Conservation (phyloP, 2,113 vertebrate genomes). For the Tragelaphus scriptus region DNA sequence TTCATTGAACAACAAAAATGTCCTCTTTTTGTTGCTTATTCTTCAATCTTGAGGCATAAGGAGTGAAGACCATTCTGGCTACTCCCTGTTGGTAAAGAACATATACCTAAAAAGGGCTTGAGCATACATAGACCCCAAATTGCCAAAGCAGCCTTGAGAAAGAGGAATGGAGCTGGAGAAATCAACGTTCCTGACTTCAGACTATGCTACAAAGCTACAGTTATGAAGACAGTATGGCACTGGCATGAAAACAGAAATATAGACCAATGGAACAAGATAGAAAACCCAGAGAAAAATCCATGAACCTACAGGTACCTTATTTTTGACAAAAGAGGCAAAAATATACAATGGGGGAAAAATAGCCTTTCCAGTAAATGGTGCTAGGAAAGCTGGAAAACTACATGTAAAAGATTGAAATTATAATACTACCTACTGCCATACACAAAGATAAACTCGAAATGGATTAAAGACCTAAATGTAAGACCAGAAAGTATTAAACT, state of each 20-base stretch:
- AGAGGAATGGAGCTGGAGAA: not conserved
- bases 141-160: not conserved
- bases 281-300: not conserved
- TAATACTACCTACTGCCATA: not conserved
- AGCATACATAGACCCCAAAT: not conserved
- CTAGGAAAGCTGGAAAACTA: not conserved
- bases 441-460: not conserved
- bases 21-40: not conserved
- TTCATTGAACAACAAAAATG: not conserved
- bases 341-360: not conserved
- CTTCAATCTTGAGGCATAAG: not conserved
- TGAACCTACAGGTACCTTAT: not conserved
- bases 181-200: not conserved
- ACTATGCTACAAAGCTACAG: not conserved
- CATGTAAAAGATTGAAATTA: not conserved
- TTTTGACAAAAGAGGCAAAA: not conserved
- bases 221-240: not conserved
- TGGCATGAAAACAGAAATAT: not conserved
- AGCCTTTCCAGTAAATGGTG: not conserved
- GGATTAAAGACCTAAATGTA: not conserved
- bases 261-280: not conserved
- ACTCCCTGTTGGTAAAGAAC: not conserved
- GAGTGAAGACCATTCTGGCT: not conserved
- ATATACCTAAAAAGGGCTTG: not conserved
- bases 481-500: not conserved